phyloP scores from a whole-genome alignment of 37 sponge, comb jelly and placozoan species.

The Petrosia ficiformis region DNA sequence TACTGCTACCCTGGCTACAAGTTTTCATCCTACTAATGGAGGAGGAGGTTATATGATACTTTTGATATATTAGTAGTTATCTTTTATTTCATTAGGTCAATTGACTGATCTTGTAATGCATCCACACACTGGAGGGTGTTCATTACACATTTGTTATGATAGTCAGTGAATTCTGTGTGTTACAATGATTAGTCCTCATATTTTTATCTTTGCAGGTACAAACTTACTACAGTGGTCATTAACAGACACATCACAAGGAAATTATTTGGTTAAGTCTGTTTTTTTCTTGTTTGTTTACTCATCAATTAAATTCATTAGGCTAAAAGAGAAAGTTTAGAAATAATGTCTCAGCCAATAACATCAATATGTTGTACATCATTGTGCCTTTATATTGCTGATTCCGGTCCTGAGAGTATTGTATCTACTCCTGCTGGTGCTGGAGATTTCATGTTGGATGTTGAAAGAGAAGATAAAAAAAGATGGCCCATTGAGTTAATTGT shows the following conservation, averaged over 20 bases:
- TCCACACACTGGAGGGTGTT: constrained; percentile 61
- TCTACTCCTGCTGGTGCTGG: background rate
- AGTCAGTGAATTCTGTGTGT: constrained; percentile 8
- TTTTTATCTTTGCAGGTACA: background rate
- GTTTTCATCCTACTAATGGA: background rate
- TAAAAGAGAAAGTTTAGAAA: background rate
- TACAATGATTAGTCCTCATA: background rate
- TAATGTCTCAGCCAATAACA: background rate
- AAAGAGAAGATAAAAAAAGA: background rate
- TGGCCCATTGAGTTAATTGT: constrained; percentile 5
- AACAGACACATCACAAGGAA: too few relatives aligned
- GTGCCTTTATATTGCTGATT: background rate
- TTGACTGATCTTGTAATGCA: constrained; percentile 32
- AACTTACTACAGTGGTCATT: background rate
- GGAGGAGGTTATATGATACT: background rate
- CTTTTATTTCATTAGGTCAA: constrained; percentile 11
- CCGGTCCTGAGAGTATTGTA: background rate
- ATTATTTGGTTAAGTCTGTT: too few relatives aligned
- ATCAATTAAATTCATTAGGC: too few relatives aligned
- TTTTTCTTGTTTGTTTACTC: too few relatives aligned
- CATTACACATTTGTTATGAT: constrained; percentile 52
- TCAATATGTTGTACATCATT: background rate
- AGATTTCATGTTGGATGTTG: background rate
- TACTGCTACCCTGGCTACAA: background rate
- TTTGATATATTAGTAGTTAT: background rate